Evolutionary conservation across 2,888 invertebrate genomes (phyloP), one percentile per base, ranked within the genome.

Genomic region (Eilema depressum): DNA sequence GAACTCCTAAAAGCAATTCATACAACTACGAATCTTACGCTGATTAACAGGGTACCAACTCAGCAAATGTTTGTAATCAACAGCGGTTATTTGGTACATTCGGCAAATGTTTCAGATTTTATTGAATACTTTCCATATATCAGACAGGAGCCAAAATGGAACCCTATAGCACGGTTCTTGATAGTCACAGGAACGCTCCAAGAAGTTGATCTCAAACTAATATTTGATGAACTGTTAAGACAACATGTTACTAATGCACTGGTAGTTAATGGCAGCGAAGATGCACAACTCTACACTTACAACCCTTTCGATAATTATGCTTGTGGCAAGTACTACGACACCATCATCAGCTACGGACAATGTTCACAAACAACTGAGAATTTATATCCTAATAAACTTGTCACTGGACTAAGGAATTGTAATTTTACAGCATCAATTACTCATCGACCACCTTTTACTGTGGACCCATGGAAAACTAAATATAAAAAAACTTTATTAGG

Each of bases 221-320:
- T 93, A 14, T 92, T 93, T 64, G 77, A 90, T 33, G 71, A 76
- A 37, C 75, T 92, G 28, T 70, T 92, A 26, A 63, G 70, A 23
- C 47, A 75, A 14, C 88, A 85, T 33, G 83, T 92, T 0, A 28
- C 71, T 10, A 80, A 90, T 53, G 88, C 86, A 0, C n/a, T 90
- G 3, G 75, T 92, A 4, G 63, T 90, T 3, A 86, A 87, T 53
- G 85, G 85, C 7, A 86, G 81, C 2, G 66, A 75, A 0, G 80
- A 87, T 17, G 79, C 82, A 10, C 73, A 88, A 5, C 47, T 92
- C 17, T 91, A 88, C 71, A 85, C 89, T 0, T 93, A 91, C 74
- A 88, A 93, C 72, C 91, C 92, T 1, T 92, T 83, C 57, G 87
- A 90, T 64, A 88, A 91, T 69, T 88, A 85, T 57, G 87, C 85